Evolutionary conservation across 2,113 vertebrate species (phyloP).

Genomic region (Centrocercus urophasianus): DNA sequence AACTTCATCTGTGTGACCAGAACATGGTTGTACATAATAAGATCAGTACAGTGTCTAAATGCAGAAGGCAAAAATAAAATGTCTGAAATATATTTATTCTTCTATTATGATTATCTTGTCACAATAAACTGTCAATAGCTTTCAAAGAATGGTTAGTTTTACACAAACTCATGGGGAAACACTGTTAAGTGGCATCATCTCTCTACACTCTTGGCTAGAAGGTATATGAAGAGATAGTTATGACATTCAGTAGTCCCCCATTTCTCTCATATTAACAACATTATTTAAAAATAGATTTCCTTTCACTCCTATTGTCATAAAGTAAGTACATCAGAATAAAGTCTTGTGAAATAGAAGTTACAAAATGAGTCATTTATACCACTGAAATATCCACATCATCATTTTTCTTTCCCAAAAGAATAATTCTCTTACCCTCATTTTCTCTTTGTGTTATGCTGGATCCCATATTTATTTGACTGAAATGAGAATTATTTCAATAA

Average conservation of each 20-base stretch:
- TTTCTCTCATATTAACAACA: not conserved
- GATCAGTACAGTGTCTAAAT: not conserved
- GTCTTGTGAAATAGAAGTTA: not conserved
- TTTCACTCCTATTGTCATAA: not conserved
- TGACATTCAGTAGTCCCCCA: not conserved
- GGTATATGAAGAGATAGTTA: not conserved
- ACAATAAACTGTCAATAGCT: not conserved
- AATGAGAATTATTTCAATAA: not conserved
- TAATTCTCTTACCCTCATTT: not conserved
- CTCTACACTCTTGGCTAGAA: not conserved
- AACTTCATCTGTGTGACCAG: not conserved
- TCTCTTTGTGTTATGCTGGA: not conserved
- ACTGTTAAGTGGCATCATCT: not conserved
- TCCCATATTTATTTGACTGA: not conserved
- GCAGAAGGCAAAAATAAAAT: not conserved
- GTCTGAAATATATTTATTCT: not conserved
- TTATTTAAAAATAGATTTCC: not conserved
- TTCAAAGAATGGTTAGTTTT: not conserved
- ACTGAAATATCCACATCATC: not conserved
- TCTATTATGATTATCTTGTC: not conserved
- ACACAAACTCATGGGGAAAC: not conserved
- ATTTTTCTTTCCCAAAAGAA: not conserved
- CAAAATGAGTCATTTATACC: not conserved
- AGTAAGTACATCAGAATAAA: conserved; percentile 14
- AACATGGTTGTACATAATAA: not conserved